Evolutionary conservation across 2,888 invertebrate species (phyloP), one percentile per base, ranked within the genome.

Genomic region (Arge pagana): DNA sequence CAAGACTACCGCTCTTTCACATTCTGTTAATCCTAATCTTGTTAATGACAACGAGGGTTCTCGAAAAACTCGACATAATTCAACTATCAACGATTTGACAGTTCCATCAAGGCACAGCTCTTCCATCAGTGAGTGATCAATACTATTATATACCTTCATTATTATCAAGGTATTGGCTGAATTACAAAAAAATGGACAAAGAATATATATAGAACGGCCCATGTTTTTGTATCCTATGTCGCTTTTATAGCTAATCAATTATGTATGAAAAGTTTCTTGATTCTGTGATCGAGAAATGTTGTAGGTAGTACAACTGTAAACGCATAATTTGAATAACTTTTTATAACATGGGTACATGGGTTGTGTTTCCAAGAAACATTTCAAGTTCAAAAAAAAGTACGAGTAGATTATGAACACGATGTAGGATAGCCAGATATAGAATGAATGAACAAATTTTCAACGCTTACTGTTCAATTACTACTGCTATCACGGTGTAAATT

Each of bases 1-100:
- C 66, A 92, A 91, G 79, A 96, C 96, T 0, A 89, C 88, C 48
- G 96, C 96, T 16, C 81, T 96, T 21, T 90, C 90, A 15, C 86
- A 87, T 68, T 89, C 92, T 21, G 88, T 88, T 24, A 88, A 89
- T 64, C 83, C 87, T 4, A 83, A 83, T 41, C 80, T 82, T 50
- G 87, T 88, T 55, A 80, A 83, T 42, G 88, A 88, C 68, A 78
- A 80, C 54, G 90, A 90, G 65, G 88, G 89, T 41, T 84, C 85
- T 40, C 82, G 93, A 37, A 90, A 89, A 72, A 90, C 90, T 10
- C 82, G 93, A 51, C 92, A 93, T 71, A 90, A 90, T 76, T 91
- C 91, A 16, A 85, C 85, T 1, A 83, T 84, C 61, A 80, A 78
- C 67, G 85, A 84, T 59, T 72, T 85, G 42, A 67, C 78, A 26